Evolutionary conservation across 2,797 vertebrate species (phyloP), one percentile per base, ranked within the genome.

Genomic region (Pitangus sulphuratus): DNA sequence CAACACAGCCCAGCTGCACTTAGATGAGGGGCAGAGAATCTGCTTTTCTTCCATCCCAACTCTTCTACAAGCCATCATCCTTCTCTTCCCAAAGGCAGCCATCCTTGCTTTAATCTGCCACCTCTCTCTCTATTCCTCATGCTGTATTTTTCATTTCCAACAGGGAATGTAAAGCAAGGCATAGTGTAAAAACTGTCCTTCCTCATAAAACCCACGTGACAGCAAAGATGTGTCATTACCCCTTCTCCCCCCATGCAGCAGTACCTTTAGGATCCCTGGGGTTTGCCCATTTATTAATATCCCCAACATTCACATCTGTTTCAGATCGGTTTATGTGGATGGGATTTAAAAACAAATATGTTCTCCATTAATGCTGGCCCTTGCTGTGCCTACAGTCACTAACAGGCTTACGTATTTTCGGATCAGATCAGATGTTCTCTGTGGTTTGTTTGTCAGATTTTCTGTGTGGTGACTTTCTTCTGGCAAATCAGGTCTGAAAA

Each of bases 341-440:
- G 90, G 64, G 91, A 89, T 95, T 94, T 95, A 94, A 96, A 88
- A 97, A 96, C 86, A 97, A 95, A 89, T 87, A 88, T 95, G 92
- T 96, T 97, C 91, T 68, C 74, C 87, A 90, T 96, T 96, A 97
- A 93, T 89, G 89, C 64, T 47, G 57, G 86, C 76, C 84, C 77
- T 95, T 53, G 66, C 90, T 3, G 2, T 92, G 92, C 94, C 90
- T 89, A 16, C 77, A 84, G 31, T 48, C 69, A 64, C 90, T 95
- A 81, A 92, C 89, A 62, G 76, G 70, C 85, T 93, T 86, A 80
- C 3, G 56, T 70, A 74, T 84, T 87, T 96, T 80, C 85, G 76
- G 83, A 94, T 79, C 89, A 78, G 79, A 95, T 96, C 91, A 94
- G 92, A 96, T 93, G 90, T 92, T 93, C 72, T 62, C 79, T 95